Percentiles rank a stretch among this genome's conserved stretches.
Conservation (phyloP, 2,888 invertebrate genomes). For the Omphaloscelis lunosa region DNA sequence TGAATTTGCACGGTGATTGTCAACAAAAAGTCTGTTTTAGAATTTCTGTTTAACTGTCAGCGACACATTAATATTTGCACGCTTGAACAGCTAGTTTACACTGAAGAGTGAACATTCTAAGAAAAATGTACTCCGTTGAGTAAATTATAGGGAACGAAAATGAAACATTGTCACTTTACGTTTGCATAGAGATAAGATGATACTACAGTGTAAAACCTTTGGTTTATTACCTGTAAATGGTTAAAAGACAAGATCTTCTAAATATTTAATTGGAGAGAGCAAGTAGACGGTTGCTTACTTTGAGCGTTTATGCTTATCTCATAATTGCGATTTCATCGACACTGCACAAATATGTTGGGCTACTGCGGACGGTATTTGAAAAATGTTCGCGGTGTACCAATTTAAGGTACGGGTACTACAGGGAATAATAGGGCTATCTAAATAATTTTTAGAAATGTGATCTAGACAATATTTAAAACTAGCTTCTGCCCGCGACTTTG, state of each 20-base stretch:
- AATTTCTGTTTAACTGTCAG: constrained; percentile 29
- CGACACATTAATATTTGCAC: constrained; percentile 44
- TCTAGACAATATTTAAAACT: no score
- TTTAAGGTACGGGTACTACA: not conserved
- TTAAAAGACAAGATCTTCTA: constrained; percentile 46
- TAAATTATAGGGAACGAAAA: constrained; percentile 16
- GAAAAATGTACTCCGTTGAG: constrained; percentile 2
- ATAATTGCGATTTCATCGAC: constrained; percentile 59
- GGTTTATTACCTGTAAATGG: constrained; percentile 33
- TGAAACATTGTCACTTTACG: constrained; percentile 23
- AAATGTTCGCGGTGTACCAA: not conserved
- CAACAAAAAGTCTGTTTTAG: constrained; percentile 23
- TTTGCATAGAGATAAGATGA: constrained; percentile 9
- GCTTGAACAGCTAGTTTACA: constrained; percentile 18
- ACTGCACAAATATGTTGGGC: constrained; percentile 39
- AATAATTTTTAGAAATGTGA: not conserved
- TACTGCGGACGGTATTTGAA: constrained; percentile 13
- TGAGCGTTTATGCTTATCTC: constrained; percentile 49
- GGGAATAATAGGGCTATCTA: not conserved
- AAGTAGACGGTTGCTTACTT: constrained; percentile 28
- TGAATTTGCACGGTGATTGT: constrained; percentile 51
- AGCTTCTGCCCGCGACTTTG: no score
- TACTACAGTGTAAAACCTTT: constrained; percentile 17
- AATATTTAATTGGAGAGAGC: constrained; percentile 52
- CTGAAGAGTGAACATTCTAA: constrained; percentile 38